phyloP scores from a whole-genome alignment of 2,888 invertebrate species.

The Rapana venosa region DNA sequence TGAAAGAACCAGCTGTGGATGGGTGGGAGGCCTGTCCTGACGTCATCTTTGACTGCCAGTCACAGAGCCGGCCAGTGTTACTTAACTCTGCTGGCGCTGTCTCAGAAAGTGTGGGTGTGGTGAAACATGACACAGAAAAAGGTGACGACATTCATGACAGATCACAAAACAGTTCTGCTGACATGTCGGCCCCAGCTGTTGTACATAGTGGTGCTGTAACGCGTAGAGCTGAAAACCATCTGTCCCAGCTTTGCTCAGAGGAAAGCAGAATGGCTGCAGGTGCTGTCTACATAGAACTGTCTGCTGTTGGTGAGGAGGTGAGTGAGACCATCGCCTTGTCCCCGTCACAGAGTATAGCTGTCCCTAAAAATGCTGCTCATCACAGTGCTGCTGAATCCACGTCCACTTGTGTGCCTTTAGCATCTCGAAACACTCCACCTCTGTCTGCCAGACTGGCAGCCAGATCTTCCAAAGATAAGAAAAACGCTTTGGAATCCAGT shows the following conservation, averaged over 20 bases:
- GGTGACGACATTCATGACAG: not conserved
- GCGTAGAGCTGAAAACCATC: not conserved
- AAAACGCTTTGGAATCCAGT: not conserved
- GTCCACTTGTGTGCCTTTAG: not conserved
- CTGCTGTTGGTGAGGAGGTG: not conserved
- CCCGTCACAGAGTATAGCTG: not conserved
- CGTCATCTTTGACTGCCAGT: slow-evolving; percentile 38
- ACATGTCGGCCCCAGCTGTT: not conserved
- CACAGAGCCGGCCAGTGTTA: not conserved
- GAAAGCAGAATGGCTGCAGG: not conserved
- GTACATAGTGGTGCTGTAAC: not conserved
- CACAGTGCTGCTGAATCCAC: not conserved
- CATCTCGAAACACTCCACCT: not conserved
- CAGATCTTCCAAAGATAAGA: not conserved
- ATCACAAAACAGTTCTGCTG: not conserved
- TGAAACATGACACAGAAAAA: not conserved
- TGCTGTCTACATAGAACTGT: not conserved
- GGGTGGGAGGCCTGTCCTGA: slow-evolving; percentile 37
- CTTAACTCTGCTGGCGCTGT: not conserved
- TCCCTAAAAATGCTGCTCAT: not conserved
- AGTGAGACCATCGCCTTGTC: not conserved
- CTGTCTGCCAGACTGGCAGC: not conserved
- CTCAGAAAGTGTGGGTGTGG: not conserved
- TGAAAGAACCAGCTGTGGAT: slow-evolving; percentile 22
- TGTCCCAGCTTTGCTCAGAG: not conserved